Conservation (phyloP, 2,113 vertebrate genomes). For the Nibea albiflora region DNA sequence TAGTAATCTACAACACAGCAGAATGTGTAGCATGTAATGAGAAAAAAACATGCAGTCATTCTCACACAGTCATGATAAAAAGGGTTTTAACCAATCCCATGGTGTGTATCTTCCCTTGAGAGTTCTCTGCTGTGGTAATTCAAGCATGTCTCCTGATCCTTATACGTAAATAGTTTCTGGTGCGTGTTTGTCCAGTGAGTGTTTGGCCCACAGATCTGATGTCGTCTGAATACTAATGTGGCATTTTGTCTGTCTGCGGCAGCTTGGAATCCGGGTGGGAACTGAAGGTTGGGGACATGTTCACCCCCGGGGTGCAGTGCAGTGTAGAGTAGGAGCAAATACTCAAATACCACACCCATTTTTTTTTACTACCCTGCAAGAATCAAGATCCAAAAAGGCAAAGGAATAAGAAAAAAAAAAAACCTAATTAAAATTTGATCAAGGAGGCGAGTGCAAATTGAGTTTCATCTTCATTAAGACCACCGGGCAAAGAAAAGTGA, state of each 20-base stretch:
- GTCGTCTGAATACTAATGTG: conserved; percentile 63
- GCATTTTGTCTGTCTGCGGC: conserved; percentile 32
- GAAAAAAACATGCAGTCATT: conserved; percentile 48
- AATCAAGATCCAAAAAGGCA: conserved; percentile 27
- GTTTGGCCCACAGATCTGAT: conserved; percentile 50
- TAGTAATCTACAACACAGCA: conserved; percentile 54
- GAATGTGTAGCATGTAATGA: conserved; percentile 56
- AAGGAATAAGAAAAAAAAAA: neutral
- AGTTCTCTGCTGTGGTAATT: conserved; percentile 32
- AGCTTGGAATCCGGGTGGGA: conserved; percentile 5
- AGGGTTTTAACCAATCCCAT: conserved; percentile 27
- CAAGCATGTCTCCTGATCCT: conserved; percentile 39
- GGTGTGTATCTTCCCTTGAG: conserved; percentile 1
- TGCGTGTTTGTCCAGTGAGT: conserved; percentile 48
- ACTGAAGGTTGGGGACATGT: conserved; percentile 19
- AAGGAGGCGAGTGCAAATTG: conserved; percentile 26
- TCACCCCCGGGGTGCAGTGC: neutral
- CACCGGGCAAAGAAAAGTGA: conserved; percentile 14
- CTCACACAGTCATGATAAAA: conserved; percentile 19
- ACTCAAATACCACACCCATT: conserved; percentile 14
- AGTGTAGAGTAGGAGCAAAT: neutral
- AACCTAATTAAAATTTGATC: conserved; percentile 54
- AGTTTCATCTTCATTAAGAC: conserved; percentile 50
- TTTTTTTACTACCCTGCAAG: neutral
- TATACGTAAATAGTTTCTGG: conserved; percentile 15